These are phyloP conservation scores for Chrysolina americana DNA, from an alignment of 2,888 invertebrate genomes.

Conservation along the genomic window DNA sequence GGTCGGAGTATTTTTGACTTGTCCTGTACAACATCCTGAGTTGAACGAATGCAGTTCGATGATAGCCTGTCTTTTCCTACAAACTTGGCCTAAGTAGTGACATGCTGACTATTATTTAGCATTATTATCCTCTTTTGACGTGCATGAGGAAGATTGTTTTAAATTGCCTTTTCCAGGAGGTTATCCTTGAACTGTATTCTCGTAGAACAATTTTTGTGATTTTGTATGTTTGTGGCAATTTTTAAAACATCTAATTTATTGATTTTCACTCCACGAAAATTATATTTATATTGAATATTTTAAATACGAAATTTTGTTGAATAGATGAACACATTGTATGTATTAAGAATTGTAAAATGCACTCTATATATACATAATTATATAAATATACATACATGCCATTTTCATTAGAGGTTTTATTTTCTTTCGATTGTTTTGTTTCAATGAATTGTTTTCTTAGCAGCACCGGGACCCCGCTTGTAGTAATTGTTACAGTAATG, in stretches of 20 bases:
- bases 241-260: constrained; percentile 43
- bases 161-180: constrained; percentile 10
- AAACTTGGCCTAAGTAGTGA: constrained; percentile 19
- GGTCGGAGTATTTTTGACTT: constrained; percentile 27
- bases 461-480: constrained; percentile 46
- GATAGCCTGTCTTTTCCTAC: constrained; percentile 12
- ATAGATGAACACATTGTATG: constrained; percentile 67
- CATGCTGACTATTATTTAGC: not conserved
- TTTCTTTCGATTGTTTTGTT: constrained; percentile 35
- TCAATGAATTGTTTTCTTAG: constrained; percentile 38
- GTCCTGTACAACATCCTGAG: constrained; percentile 25
- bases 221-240: constrained; percentile 28
- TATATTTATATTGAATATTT: constrained; percentile 51
- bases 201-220: constrained; percentile 26
- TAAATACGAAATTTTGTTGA: constrained; percentile 59
- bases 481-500: constrained; percentile 46
- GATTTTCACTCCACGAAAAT: constrained; percentile 45
- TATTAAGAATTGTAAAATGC: constrained; percentile 69
- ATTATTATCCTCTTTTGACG: not conserved
- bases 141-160: not conserved
- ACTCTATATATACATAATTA: constrained; percentile 66
- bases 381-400: constrained; percentile 67
- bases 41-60: constrained; percentile 19
- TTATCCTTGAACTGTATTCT: constrained; percentile 23
- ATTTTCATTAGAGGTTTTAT: constrained; percentile 59